A percentile compares a stretch with the other conserved stretches of the same genome.
These are phyloP conservation scores for Helicoverpa zea DNA, from an alignment of 1,140 invertebrate genomes.

Conservation along the genomic window DNA sequence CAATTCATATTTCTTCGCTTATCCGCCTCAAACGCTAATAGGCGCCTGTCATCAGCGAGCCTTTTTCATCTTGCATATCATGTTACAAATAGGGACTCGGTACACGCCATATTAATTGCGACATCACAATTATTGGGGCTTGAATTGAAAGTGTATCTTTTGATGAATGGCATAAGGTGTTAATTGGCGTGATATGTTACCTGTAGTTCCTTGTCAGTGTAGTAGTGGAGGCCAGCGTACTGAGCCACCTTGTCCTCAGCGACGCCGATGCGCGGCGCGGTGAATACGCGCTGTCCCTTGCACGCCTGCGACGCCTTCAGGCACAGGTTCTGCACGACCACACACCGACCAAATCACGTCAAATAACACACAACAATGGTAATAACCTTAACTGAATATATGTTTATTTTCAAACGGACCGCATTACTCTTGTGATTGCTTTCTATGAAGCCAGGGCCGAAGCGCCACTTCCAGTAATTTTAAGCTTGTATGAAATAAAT, in stretches of 20 bases:
- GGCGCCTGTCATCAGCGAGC: slow-evolving; percentile 7
- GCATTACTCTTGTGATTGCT: slow-evolving; percentile 37
- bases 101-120: slow-evolving; percentile 3
- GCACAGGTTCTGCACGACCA: slow-evolving; percentile 92
- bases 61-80: slow-evolving; percentile 33
- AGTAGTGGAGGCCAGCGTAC: slow-evolving; percentile 96
- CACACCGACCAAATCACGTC: slow-evolving; percentile 68
- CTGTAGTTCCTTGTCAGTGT: slow-evolving; percentile 97
- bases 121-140: neutral
- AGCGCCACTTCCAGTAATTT: slow-evolving; percentile 38
- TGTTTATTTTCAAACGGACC: slow-evolving; percentile 61
- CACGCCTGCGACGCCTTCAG: slow-evolving; percentile 95
- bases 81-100: slow-evolving; percentile 21
- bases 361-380: slow-evolving; percentile 57
- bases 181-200: slow-evolving; percentile 71
- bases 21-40: slow-evolving; percentile 28
- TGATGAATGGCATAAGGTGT: slow-evolving; percentile 28
- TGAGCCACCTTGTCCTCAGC: slow-evolving; percentile 96
- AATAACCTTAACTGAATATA: slow-evolving; percentile 39
- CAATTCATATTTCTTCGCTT: slow-evolving; percentile 7
- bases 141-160: neutral
- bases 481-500: slow-evolving; percentile 31
- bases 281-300: slow-evolving; percentile 92
- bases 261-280: slow-evolving; percentile 94
- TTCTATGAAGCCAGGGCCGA: slow-evolving; percentile 35